Percentiles rank a stretch among this genome's conserved stretches.
Conservation (phyloP, 2,113 vertebrate genomes). For the Haliaeetus leucogaster region DNA sequence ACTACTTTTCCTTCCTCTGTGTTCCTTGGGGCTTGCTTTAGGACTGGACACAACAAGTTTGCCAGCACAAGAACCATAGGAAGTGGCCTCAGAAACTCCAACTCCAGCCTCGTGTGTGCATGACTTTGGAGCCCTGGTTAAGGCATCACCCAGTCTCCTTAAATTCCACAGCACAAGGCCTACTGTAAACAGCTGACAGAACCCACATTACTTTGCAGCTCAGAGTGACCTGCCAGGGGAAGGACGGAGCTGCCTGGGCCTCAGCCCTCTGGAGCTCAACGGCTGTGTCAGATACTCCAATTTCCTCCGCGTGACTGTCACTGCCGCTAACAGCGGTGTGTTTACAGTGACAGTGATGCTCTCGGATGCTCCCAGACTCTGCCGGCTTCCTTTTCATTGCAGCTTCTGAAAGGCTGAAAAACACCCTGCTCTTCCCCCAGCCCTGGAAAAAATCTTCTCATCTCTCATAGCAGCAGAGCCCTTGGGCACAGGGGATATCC, state of each 20-base stretch:
- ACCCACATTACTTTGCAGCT: neutral
- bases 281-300: neutral
- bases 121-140: neutral
- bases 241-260: neutral
- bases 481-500: neutral
- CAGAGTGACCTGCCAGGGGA: neutral
- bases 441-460: neutral
- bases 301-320: neutral
- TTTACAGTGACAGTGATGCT: rapidly evolving
- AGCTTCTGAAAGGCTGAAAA: neutral
- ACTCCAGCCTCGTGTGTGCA: neutral
- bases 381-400: neutral
- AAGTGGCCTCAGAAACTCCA: neutral
- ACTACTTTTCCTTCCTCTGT: neutral
- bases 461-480: neutral
- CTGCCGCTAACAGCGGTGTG: rapidly evolving
- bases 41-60: neutral
- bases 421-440: neutral
- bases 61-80: neutral
- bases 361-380: neutral
- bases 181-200: neutral
- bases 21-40: neutral
- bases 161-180: neutral
- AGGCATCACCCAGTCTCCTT: neutral
- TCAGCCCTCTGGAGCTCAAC: neutral